Percentiles rank a stretch among this genome's conserved stretches.
Conservation (phyloP, 2,113 vertebrate species). For the Chaenogobius annularis region DNA sequence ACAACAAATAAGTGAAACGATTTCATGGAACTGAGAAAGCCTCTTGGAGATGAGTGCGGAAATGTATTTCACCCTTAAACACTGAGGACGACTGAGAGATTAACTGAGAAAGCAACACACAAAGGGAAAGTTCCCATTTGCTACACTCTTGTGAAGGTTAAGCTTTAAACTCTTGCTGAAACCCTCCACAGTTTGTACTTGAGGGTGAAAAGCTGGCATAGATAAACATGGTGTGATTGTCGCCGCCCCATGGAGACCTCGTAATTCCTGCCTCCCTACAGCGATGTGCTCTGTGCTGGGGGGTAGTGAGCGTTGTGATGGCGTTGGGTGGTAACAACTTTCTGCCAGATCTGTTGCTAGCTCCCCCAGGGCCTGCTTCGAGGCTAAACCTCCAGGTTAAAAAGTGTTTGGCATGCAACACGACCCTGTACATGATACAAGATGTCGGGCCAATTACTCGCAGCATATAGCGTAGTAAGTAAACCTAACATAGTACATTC, state of each 20-base stretch:
- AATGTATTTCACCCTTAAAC: no score
- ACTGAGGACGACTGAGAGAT: no score
- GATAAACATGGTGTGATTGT: not conserved
- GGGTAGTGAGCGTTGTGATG: not conserved
- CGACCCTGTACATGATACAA: not conserved
- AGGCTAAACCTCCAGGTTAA: slow-evolving; percentile 27
- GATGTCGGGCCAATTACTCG: not conserved
- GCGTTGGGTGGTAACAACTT: not conserved
- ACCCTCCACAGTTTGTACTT: not conserved
- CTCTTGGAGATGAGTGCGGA: no score
- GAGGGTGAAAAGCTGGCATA: slow-evolving; percentile 5
- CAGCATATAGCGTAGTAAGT: no score
- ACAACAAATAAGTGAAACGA: no score
- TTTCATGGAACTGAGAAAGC: no score
- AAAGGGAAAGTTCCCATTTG: no score
- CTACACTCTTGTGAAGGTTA: no score
- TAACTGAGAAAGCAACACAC: no score
- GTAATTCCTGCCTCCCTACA: not conserved
- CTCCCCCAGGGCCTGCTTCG: slow-evolving; percentile 10
- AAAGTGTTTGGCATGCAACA: not conserved
- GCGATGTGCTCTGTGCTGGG: not conserved
- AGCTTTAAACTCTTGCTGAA: no score
- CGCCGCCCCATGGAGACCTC: not conserved
- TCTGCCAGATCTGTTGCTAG: not conserved
- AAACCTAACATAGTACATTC: no score